Base-by-base conservation (phyloP, 2,113 vertebrate genomes). In the Callopanchax toddi region DNA sequence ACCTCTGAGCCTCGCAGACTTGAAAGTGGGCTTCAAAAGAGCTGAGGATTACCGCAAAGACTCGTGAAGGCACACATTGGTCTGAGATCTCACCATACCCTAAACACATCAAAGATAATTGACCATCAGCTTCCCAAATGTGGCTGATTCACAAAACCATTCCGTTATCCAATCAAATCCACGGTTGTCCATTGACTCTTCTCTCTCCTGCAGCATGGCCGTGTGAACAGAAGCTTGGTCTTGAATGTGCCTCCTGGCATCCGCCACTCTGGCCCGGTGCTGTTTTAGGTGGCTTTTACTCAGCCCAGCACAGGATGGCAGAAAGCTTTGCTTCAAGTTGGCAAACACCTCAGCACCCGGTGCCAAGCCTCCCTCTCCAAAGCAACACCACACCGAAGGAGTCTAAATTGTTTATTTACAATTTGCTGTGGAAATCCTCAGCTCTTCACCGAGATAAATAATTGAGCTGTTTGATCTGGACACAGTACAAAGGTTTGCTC, bases 21-120 rank as follows among this genome's bases (percentile, higher is more conserved):
- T 90, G 82, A 91, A 93, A 89, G 89, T 84, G 76, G 79, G 78
- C 86, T 90, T 91, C 89, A 91, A 90, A 91, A 86, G 85, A 86
- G 74, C 21, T 22, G 63, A 62, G 84, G 78, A 83, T 88, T 88
- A 86, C 76, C 20, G 34, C 71, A 66, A 80, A 88, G 69, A 80
- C 78, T 60, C 68, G 60, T 43, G 50, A 76, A 75, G 79, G 66
- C 60, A 34, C 21, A 58, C 53, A 18, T 8, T 49, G 56, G 59
- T 72, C 60, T 6, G 43, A 63, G 71, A 61, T 73, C 74, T 63
- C 50, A 7, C 69, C 63, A 67, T 60, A 51, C 25, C 64, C 76
- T 43, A 17, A 48, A 53, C 68, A 82, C 77, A 82, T 89, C 83
- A 91, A 88, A 89, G 62, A 61, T 71, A 77, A 82, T 67, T 79